Evolutionary conservation across 1,140 invertebrate species (phyloP), one percentile per base, ranked within the genome.

Genomic region (Diabrotica undecimpunctata): DNA sequence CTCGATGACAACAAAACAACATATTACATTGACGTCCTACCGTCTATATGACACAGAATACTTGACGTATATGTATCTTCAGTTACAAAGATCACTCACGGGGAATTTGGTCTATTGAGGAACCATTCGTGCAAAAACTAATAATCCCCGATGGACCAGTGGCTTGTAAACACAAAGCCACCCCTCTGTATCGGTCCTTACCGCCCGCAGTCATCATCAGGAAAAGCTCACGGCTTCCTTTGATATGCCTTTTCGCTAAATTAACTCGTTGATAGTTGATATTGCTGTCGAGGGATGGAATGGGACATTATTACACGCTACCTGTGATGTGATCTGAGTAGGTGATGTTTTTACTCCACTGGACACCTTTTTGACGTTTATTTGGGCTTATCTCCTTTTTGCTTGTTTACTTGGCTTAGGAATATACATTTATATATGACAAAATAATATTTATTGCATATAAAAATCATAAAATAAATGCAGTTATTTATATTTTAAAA

Each of bases 61-160:
- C 36, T 57, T 57, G 55, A 61, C 59, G 59, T 51, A n/a, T n/a
- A n/a, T n/a, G n/a, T n/a, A 50, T 25, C 59, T 39, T 51, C 39
- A 46, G 39, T 46, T 46, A 46, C 41, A 61, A 11, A 51, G 59
- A 61, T 61, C 59, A 61, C 50, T 46, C 39, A 61, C 59, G 59
- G 59, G 37, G 41, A 61, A 61, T 38, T 61, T 61, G 46, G 39
- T 25, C 59, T 46, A 61, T 61, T 61, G 59, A 61, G 11, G 46
- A 51, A 10, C 7, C 59, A 50, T 36, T 36, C 59, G 59, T 9
- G 13, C 59, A 61, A 61, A 61, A 61, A 61, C 41, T 61, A 61
- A 61, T 61, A 61, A 61, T 61, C 59, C 59, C 59, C 46, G 59
- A 54, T 54, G 54, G 59, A 61, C 59, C 59, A 61, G 59, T 61